Conservation (phyloP, 2,888 invertebrate genomes). For the Archips xylosteana region DNA sequence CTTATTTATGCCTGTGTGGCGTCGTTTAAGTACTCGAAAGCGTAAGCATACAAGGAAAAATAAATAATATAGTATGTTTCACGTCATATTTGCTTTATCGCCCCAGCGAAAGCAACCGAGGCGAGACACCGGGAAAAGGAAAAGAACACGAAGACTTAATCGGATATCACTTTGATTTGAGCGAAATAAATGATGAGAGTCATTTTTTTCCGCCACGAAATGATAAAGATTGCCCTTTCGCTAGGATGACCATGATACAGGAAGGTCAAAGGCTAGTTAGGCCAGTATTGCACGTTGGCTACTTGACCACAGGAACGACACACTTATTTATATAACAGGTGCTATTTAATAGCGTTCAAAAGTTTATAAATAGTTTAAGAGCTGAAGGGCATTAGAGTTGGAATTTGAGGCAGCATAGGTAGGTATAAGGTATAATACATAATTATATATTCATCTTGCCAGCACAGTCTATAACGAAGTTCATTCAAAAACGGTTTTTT, state of each 20-base stretch:
- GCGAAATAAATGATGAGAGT: conserved; percentile 37
- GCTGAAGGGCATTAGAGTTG: too few relatives aligned
- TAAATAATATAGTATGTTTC: conserved; percentile 29
- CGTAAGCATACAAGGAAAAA: conserved; percentile 7
- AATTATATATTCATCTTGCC: too few relatives aligned
- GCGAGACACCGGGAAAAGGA: conserved; percentile 26
- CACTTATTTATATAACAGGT: too few relatives aligned
- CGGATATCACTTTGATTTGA: conserved; percentile 41
- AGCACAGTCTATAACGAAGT: too few relatives aligned
- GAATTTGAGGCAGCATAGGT: too few relatives aligned
- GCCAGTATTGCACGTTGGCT: too few relatives aligned
- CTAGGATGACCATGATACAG: conserved; percentile 19
- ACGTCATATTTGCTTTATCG: conserved; percentile 17
- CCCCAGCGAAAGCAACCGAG: conserved; percentile 11
- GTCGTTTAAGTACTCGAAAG: conserved; percentile 1
- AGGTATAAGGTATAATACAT: too few relatives aligned
- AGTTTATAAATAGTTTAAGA: too few relatives aligned
- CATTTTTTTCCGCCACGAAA: conserved; percentile 37
- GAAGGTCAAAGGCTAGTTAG: too few relatives aligned
- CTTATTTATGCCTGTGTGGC: background rate
- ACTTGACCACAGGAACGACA: too few relatives aligned
- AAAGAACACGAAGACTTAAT: conserved; percentile 21
- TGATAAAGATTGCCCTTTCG: conserved; percentile 22
- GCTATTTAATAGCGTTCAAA: too few relatives aligned
- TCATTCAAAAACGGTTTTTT: too few relatives aligned